phyloP scores from a whole-genome alignment of 2,888 invertebrate genomes.

The Lasioglossum figueresi region DNA sequence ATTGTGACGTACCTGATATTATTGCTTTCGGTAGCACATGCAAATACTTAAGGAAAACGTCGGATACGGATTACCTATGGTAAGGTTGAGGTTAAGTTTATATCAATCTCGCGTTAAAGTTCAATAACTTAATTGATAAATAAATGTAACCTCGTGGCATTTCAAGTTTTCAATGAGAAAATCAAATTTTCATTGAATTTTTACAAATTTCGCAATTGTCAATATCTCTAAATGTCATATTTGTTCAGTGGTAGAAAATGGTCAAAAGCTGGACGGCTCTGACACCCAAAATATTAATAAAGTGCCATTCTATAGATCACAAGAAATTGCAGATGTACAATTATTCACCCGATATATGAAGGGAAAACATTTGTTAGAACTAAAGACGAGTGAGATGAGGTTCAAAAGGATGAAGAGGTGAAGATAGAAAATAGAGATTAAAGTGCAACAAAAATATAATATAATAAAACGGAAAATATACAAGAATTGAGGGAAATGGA shows the following conservation, averaged over 20 bases:
- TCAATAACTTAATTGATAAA: conserved; percentile 34
- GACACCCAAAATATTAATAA: conserved; percentile 1
- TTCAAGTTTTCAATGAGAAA: not conserved
- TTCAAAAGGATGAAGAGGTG: no score
- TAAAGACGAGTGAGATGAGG: no score
- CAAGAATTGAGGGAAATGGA: no score
- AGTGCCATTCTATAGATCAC: not conserved
- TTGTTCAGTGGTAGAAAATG: not conserved
- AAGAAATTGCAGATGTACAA: not conserved
- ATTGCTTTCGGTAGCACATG: conserved; percentile 83
- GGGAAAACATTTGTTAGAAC: not conserved
- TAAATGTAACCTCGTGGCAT: conserved; percentile 11
- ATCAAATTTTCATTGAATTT: not conserved
- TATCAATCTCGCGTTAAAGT: conserved; percentile 33
- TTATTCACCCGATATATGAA: not conserved
- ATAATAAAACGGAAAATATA: no score
- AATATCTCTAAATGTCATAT: not conserved
- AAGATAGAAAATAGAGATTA: no score
- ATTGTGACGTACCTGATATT: conserved; percentile 83
- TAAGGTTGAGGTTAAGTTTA: conserved; percentile 78
- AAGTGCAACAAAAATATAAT: no score
- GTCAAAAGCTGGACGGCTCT: not conserved
- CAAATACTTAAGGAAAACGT: conserved; percentile 82
- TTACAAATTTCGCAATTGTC: not conserved
- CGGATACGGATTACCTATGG: conserved; percentile 83